Evolutionary conservation across 2,797 vertebrate genomes (phyloP).

Genomic region (Anisognathus igniventris): DNA sequence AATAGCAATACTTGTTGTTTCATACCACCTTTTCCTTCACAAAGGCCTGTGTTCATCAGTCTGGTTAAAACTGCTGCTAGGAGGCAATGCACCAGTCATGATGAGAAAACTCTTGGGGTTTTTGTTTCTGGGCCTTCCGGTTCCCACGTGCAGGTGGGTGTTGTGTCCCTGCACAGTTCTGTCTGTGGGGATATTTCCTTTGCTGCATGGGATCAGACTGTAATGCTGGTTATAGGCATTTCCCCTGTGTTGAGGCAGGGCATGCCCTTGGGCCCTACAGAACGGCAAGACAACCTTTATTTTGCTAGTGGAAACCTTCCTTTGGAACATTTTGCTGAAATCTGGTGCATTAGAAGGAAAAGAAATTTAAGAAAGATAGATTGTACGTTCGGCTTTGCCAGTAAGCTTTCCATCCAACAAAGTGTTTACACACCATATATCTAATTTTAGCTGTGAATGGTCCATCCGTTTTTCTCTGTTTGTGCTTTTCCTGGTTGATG

Average conservation of each 20-base stretch:
- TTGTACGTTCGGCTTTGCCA: not conserved
- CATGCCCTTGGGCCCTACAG: not conserved
- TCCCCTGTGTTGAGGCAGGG: fast-evolving
- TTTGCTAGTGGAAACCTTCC: not conserved
- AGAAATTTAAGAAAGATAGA: not conserved
- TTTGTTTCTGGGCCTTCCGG: not conserved
- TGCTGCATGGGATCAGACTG: not conserved
- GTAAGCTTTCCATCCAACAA: not conserved
- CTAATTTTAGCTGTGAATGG: not conserved
- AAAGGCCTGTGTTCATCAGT: not conserved
- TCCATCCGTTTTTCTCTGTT: not conserved
- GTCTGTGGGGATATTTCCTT: fast-evolving
- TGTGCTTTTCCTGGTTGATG: not conserved
- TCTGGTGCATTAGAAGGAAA: not conserved
- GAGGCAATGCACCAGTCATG: not conserved
- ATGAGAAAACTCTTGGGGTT: not conserved
- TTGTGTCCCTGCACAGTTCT: fast-evolving
- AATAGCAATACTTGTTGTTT: not conserved
- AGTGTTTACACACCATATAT: not conserved
- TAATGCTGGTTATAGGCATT: not conserved
- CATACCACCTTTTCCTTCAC: not conserved
- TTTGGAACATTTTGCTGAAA: not conserved
- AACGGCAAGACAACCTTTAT: not conserved
- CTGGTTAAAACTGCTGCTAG: not conserved
- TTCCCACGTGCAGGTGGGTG: fast-evolving